Conservation (phyloP, 2,797 vertebrate species). For the Novumbra hubbsi region DNA sequence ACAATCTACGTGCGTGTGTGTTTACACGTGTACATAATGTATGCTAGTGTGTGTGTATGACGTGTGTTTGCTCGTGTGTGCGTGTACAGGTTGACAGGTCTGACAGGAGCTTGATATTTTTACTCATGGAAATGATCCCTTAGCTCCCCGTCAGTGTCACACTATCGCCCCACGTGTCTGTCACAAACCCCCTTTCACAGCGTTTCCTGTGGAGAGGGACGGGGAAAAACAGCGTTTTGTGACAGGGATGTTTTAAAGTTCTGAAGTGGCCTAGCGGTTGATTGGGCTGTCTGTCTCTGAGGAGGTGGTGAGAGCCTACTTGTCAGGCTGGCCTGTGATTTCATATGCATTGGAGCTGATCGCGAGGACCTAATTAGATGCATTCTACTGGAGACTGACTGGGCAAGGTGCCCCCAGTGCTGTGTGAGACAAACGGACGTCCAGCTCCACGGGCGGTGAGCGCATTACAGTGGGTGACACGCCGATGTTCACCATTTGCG, state of each 20-base stretch:
- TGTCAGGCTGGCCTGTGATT: slow-evolving; percentile 72
- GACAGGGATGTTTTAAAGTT: slow-evolving; percentile 66
- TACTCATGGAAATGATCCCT: slow-evolving; percentile 69
- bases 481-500: neutral
- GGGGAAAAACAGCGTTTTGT: slow-evolving; percentile 20
- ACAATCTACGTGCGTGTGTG: slow-evolving; percentile 36
- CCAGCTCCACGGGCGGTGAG: slow-evolving; percentile 18
- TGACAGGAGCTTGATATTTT: slow-evolving; percentile 67
- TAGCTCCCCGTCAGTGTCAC: slow-evolving; percentile 70
- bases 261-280: slow-evolving; percentile 46
- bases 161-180: slow-evolving; percentile 56
- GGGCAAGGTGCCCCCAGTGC: slow-evolving; percentile 33
- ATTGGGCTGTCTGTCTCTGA: slow-evolving; percentile 66
- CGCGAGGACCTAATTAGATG: slow-evolving; percentile 31
- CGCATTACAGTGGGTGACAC: slow-evolving; percentile 9
- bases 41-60: slow-evolving; percentile 19
- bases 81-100: slow-evolving; percentile 34
- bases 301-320: slow-evolving; percentile 35
- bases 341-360: slow-evolving; percentile 68
- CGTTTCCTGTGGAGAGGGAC: slow-evolving; percentile 22
- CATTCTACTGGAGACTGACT: neutral
- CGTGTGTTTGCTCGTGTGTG: slow-evolving; percentile 5
- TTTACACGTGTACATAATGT: slow-evolving; percentile 16
- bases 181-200: slow-evolving; percentile 43
- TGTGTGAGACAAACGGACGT: slow-evolving; percentile 29